phyloP scores from a whole-genome alignment of 37 sponge, comb jelly and placozoan species.

The Tethya wilhelma region DNA sequence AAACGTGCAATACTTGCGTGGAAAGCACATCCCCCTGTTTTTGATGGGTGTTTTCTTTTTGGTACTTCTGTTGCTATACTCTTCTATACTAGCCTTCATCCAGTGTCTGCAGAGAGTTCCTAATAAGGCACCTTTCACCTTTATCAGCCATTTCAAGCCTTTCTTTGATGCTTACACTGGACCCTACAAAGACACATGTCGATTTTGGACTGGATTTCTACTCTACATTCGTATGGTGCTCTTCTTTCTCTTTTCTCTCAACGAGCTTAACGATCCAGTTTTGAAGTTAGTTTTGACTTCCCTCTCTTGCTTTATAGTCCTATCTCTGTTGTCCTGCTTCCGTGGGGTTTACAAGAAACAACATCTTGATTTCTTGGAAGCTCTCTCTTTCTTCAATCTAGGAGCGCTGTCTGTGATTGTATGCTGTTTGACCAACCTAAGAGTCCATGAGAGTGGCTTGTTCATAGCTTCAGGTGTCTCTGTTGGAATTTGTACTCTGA shows the following conservation, averaged over 20 bases:
- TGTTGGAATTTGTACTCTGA: too few species aligned
- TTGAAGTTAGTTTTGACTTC: not conserved
- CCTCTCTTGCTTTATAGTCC: not conserved
- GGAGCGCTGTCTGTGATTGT: not conserved
- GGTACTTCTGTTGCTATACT: not conserved
- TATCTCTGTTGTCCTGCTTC: not conserved
- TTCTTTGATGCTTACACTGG: too few species aligned
- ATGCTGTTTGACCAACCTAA: not conserved
- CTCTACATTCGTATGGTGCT: not conserved
- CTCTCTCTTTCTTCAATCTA: not conserved
- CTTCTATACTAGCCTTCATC: conserved; percentile 7
- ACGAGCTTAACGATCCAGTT: not conserved
- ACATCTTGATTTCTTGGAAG: not conserved
- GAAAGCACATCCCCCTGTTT: conserved; percentile 31
- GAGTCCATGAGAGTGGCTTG: too few species aligned
- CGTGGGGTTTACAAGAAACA: not conserved
- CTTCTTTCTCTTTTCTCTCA: conserved; percentile 4
- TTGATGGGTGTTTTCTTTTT: not conserved
- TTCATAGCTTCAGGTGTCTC: too few species aligned
- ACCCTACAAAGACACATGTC: too few species aligned
- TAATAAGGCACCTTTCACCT: not conserved
- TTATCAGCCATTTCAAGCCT: not conserved
- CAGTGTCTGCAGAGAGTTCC: conserved; percentile 3
- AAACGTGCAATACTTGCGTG: conserved; percentile 14
- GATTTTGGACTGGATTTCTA: conserved; percentile 40